These are phyloP conservation scores for Haliclystus octoradiatus DNA, from an alignment of 30 jellyfish, hydroid and myxozoan species.

Conservation along the genomic window DNA sequence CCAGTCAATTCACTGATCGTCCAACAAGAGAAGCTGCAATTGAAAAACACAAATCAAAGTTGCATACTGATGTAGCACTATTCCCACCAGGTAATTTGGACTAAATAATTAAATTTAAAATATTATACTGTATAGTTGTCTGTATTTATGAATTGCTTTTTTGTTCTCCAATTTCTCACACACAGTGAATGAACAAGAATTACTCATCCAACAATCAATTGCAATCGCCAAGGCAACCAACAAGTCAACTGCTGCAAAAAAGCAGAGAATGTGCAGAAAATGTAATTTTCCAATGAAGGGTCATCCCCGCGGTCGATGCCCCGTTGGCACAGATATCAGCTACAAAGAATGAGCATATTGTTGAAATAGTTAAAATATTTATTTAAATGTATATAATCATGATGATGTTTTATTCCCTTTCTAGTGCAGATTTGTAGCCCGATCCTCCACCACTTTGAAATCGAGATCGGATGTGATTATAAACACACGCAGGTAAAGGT, in stretches of 20 bases:
- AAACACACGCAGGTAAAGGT: conserved; percentile 25
- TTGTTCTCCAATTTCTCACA: too few species aligned
- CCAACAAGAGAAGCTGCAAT: conserved; percentile 8
- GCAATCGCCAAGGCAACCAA: too few species aligned
- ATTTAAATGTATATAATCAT: too few species aligned
- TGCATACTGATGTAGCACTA: not conserved
- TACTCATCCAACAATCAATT: too few species aligned
- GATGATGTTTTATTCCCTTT: too few species aligned
- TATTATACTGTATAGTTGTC: too few species aligned
- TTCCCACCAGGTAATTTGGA: conserved; percentile 2
- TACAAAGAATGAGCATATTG: not conserved
- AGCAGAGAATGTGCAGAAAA: too few species aligned
- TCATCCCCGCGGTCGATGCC: conserved; percentile 19
- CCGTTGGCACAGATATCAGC: conserved; percentile 5
- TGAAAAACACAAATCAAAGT: not conserved
- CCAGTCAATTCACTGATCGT: conserved; percentile 6
- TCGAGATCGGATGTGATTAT: not conserved
- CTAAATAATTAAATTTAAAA: too few species aligned
- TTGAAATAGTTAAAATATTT: conserved; percentile 1
- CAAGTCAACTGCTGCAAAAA: too few species aligned
- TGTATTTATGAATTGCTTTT: too few species aligned
- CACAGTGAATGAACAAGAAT: too few species aligned
- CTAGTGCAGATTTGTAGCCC: conserved; percentile 8
- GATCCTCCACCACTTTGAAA: conserved; percentile 6
- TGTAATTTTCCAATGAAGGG: conserved; percentile 18